These are phyloP conservation scores for Aptenodytes patagonicus DNA, from an alignment of 2,113 vertebrate species.

Conservation along the genomic window DNA sequence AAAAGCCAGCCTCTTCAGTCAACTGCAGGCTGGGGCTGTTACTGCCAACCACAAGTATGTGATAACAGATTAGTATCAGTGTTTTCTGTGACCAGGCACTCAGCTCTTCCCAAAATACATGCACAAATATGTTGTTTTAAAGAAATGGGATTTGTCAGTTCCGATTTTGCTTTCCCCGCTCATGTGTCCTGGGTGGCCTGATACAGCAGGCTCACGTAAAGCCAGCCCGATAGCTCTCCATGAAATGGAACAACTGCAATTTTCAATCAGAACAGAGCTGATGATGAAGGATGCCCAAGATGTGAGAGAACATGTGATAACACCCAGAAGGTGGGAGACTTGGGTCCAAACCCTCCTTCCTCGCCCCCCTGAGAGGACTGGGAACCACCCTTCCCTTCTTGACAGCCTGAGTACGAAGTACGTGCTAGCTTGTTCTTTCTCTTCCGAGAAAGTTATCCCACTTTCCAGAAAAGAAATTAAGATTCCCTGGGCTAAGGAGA, in stretches of 20 bases:
- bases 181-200: fast-evolving
- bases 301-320: not conserved
- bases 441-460: not conserved
- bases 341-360: not conserved
- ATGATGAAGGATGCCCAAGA: not conserved
- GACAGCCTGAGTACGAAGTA: not conserved
- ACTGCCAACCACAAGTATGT: not conserved
- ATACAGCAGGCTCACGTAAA: not conserved
- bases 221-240: not conserved
- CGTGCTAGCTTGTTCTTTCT: not conserved
- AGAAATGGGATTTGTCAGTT: not conserved
- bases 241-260: not conserved
- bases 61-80: not conserved
- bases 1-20: not conserved
- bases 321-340: not conserved
- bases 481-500: not conserved
- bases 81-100: not conserved
- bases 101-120: not conserved
- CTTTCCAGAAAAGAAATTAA: not conserved
- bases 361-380: not conserved
- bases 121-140: not conserved
- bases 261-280: not conserved
- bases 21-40: not conserved
- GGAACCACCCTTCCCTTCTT: not conserved
- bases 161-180: not conserved